Evolutionary conservation across 2,113 vertebrate species (phyloP).

Genomic region (Semicossyphus pulcher): DNA sequence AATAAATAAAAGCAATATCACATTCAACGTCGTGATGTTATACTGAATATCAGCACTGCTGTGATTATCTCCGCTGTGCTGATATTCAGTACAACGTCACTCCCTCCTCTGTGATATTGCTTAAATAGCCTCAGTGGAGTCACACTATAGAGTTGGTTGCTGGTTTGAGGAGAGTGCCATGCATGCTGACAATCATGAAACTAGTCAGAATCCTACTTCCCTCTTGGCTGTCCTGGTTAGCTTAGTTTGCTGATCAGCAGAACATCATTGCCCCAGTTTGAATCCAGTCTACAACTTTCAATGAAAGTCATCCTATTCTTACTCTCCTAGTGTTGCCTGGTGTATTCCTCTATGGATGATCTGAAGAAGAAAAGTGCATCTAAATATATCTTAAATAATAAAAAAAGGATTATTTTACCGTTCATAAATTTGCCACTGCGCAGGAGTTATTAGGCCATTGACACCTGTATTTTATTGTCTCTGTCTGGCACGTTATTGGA

Average conservation of each 20-base stretch:
- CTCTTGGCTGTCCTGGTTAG: neutral
- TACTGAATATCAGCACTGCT: too few relatives aligned
- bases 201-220: neutral
- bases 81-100: too few relatives aligned
- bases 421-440: neutral
- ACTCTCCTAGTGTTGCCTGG: neutral
- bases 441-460: neutral
- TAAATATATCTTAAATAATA: neutral
- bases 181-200: neutral
- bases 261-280: neutral
- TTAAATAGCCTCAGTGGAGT: neutral
- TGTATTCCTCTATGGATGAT: too few relatives aligned
- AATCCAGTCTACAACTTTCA: neutral
- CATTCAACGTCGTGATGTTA: too few relatives aligned
- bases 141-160: neutral
- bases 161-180: neutral
- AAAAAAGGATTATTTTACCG: neutral
- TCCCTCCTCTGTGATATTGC: too few relatives aligned
- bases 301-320: neutral
- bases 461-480: neutral
- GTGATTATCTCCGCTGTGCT: too few relatives aligned
- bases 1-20: too few relatives aligned
- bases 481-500: conserved; percentile 15
- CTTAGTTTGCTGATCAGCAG: neutral
- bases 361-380: neutral